Evolutionary conservation across 2,888 invertebrate species (phyloP).

Genomic region (Aphrophora alni): DNA sequence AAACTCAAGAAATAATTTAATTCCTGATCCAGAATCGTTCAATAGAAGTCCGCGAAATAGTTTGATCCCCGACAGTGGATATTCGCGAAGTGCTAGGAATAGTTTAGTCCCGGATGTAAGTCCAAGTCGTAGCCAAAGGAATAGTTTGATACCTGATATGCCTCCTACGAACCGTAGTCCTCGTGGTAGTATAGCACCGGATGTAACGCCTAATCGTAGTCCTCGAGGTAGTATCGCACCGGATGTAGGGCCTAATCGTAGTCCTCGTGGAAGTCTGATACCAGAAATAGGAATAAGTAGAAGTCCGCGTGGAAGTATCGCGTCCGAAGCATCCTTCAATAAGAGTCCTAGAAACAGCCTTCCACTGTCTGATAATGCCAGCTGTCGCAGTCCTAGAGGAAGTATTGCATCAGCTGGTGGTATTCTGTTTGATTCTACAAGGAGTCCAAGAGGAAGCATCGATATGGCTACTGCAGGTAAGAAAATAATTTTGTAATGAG

Average conservation of each 20-base stretch:
- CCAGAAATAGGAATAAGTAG: slow-evolving; percentile 60
- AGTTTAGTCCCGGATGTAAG: slow-evolving; percentile 60
- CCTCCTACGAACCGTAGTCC: slow-evolving; percentile 62
- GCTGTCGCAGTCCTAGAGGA: slow-evolving; percentile 67
- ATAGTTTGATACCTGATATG: slow-evolving; percentile 61
- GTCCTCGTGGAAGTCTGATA: slow-evolving; percentile 61
- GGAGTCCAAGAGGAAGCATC: slow-evolving; percentile 63
- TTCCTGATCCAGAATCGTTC: slow-evolving; percentile 59
- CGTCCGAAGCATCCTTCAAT: slow-evolving; percentile 57
- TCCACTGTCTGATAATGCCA: slow-evolving; percentile 56
- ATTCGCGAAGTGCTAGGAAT: slow-evolving; percentile 60
- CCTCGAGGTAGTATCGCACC: slow-evolving; percentile 57
- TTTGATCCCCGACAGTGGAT: slow-evolving; percentile 60
- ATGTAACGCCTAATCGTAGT: slow-evolving; percentile 59
- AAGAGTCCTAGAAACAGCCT: slow-evolving; percentile 59
- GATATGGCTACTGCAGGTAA: slow-evolving; percentile 60
- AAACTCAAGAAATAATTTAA: slow-evolving; percentile 61
- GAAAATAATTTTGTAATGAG: background rate
- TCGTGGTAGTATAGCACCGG: slow-evolving; percentile 58
- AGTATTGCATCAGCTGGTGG: slow-evolving; percentile 61
- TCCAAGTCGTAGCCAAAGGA: slow-evolving; percentile 60
- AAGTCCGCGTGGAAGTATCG: slow-evolving; percentile 58
- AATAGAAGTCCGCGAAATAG: slow-evolving; percentile 59
- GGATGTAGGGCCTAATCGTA: slow-evolving; percentile 55
- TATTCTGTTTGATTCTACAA: slow-evolving; percentile 44